Conservation (phyloP, 2,113 vertebrate species). For the Solea solea region DNA sequence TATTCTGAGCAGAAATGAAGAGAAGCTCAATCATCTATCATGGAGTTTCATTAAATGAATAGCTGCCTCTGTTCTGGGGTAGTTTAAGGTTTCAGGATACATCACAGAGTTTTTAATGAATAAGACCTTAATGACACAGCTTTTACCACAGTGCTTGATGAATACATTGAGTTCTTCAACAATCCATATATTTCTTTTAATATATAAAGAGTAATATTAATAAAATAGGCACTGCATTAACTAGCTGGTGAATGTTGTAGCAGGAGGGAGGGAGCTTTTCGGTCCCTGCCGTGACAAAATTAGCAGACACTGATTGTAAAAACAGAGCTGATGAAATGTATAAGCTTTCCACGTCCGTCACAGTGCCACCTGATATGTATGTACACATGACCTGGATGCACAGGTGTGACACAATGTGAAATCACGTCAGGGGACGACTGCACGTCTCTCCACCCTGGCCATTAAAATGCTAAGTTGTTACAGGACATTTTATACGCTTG, state of each 20-base stretch:
- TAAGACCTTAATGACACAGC: constrained; percentile 3
- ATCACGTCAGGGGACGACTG: background rate
- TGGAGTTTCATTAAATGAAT: constrained; percentile 71
- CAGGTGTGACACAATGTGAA: background rate
- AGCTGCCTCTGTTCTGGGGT: constrained; percentile 54
- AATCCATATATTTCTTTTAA: background rate
- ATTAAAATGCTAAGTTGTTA: background rate
- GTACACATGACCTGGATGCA: background rate
- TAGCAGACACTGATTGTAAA: constrained; percentile 21
- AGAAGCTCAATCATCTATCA: constrained; percentile 62
- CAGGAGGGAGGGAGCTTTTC: no score
- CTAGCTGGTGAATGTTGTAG: no score
- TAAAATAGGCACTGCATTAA: constrained; percentile 9
- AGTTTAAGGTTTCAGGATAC: constrained; percentile 46
- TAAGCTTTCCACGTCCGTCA: background rate
- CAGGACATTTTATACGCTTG: background rate
- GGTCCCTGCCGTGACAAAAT: background rate
- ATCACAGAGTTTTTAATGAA: constrained; percentile 36
- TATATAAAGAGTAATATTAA: background rate
- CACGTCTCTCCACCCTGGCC: background rate
- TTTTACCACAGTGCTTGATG: background rate
- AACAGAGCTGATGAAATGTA: constrained; percentile 25
- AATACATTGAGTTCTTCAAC: no score
- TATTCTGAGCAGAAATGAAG: constrained; percentile 58
- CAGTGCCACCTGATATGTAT: constrained; percentile 1